Percentiles rank a stretch among this genome's conserved stretches.
Evolutionary conservation across 1,140 invertebrate genomes (phyloP).

Genomic region (Drosophila watanabei): DNA sequence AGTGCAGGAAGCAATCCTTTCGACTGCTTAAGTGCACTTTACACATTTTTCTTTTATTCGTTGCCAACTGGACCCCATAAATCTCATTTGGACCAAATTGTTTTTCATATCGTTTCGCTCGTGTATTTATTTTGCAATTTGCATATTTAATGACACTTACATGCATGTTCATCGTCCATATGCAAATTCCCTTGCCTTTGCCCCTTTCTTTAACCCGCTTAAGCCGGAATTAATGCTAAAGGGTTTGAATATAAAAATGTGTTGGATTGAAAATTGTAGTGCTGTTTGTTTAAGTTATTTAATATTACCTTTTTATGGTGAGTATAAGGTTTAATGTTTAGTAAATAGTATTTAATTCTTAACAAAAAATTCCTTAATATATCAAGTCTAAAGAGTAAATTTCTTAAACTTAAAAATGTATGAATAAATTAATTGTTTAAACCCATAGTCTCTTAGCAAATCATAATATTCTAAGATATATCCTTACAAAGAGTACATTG

Average conservation of each 20-base stretch:
- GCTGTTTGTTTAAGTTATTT: no score
- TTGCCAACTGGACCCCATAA: slow-evolving; percentile 64
- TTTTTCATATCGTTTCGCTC: slow-evolving; percentile 61
- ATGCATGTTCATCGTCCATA: slow-evolving; percentile 59
- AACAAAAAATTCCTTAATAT: not conserved
- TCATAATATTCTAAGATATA: no score
- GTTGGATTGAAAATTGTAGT: not conserved
- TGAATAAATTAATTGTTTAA: no score
- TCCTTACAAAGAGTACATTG: no score
- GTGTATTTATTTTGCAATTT: slow-evolving; percentile 69
- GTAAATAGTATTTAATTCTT: not conserved
- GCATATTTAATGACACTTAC: slow-evolving; percentile 82
- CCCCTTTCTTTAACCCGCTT: slow-evolving; percentile 31
- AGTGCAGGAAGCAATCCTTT: slow-evolving; percentile 63
- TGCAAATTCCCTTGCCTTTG: slow-evolving; percentile 24
- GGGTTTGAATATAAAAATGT: not conserved
- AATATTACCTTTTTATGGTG: not conserved
- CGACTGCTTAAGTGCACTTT: slow-evolving; percentile 79
- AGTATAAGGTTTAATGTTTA: not conserved
- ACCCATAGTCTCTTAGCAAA: no score
- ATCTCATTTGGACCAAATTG: slow-evolving; percentile 76
- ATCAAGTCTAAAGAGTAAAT: not conserved
- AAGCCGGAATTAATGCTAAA: slow-evolving; percentile 22
- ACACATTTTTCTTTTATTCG: slow-evolving; percentile 73
- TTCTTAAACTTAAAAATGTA: no score